Evolutionary conservation across 2,888 invertebrate genomes (phyloP), one percentile per base, ranked within the genome.

Genomic region (Volucella zonaria): DNA sequence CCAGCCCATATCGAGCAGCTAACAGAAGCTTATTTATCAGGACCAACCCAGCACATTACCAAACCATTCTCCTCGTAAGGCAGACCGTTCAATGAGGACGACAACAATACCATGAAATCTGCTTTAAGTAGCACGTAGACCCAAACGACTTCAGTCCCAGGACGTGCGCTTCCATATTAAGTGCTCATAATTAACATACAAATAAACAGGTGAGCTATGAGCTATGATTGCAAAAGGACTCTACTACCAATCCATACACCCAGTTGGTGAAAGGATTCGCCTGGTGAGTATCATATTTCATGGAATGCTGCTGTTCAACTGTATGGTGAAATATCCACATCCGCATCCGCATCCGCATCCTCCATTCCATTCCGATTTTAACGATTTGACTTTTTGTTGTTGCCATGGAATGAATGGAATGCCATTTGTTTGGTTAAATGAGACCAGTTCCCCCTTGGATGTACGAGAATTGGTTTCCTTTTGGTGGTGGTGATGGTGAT

Each of bases 161-260:
- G 62, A 78, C 62, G 64, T 71, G 78, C 15, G 70, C 49, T 31
- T 51, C 6, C 70, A 64, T 71, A 78, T 58, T 51, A 64, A 78
- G 71, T 78, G 58, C 47, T 49, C 47, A 64, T 78, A 78, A 78
- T 78, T 78, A 78, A 64, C 31, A 54, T 54, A 42, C 42, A 62
- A 70, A 47, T 70, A 70, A 77, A 31, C 70, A 62, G 77, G 77
- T 70, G 62, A 64, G 54, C 14, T 49, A 64, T 62, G 62, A 58
- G 54, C 14, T 49, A 64, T 47, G 62, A 74, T 61, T 62, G 51
- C 62, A 3, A 38, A n/a, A 47, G 56, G 68, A 45, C 45, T 45
- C 61, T 68, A 31, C 18, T 54, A 54, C 54, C 43, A 14, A n/a
- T 2, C n/a, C 12, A 9, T 3, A 12, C 43, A 6, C 8, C 23